These are phyloP conservation scores for Clostera curtula DNA, from an alignment of 2,888 invertebrate genomes.

Conservation along the genomic window DNA sequence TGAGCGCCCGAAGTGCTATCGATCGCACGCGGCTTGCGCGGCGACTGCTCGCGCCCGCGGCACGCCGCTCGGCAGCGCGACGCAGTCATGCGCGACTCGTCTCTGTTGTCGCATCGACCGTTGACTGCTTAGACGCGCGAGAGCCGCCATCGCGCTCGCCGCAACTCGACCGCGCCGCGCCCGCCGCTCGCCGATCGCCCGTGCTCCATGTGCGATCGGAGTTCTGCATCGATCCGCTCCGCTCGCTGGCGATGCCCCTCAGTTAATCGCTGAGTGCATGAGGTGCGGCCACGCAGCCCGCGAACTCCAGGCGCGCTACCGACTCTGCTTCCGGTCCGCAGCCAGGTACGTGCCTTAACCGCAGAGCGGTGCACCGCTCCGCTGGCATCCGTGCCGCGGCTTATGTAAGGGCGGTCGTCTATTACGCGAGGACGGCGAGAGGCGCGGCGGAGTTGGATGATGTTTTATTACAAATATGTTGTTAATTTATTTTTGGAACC, in stretches of 20 bases:
- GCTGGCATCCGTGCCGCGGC: slow-evolving; percentile 15
- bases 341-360: slow-evolving; percentile 27
- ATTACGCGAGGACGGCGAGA: slow-evolving; percentile 25
- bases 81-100: slow-evolving; percentile 55
- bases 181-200: slow-evolving; percentile 29
- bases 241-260: slow-evolving; percentile 33
- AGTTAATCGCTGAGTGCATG: slow-evolving; percentile 36
- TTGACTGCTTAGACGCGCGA: slow-evolving; percentile 52
- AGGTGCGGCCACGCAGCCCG: slow-evolving; percentile 41
- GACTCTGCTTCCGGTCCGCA: slow-evolving; percentile 28
- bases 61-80: slow-evolving; percentile 37
- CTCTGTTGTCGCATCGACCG: slow-evolving; percentile 52
- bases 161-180: slow-evolving; percentile 46
- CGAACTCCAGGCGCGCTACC: slow-evolving; percentile 26
- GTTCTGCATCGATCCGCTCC: slow-evolving; percentile 35
- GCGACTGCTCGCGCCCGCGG: slow-evolving; percentile 27
- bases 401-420: slow-evolving; percentile 39
- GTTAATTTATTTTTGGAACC: background rate
- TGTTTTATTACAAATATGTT: slow-evolving; percentile 5
- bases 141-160: slow-evolving; percentile 62
- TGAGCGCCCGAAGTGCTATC: slow-evolving; percentile 24
- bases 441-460: slow-evolving; percentile 6
- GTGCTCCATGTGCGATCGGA: slow-evolving; percentile 39
- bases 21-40: slow-evolving; percentile 35
- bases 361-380: slow-evolving; percentile 11